phyloP scores from a whole-genome alignment of 2,888 invertebrate species.

The Loripinus fragilis region DNA sequence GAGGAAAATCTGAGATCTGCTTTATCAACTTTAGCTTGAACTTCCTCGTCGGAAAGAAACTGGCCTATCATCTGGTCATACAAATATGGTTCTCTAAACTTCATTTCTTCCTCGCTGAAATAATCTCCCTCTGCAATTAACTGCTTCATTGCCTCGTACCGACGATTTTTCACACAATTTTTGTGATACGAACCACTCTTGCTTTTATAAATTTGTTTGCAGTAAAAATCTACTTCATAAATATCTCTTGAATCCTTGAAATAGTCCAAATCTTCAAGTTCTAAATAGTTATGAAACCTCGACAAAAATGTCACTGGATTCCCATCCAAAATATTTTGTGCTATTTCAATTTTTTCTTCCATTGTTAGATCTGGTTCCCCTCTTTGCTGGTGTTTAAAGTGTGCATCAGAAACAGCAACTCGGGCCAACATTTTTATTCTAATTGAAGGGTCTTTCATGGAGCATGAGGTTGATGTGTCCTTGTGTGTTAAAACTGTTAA shows the following conservation, averaged over 20 bases:
- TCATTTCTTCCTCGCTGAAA: constrained; percentile 97
- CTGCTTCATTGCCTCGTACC: constrained; percentile 91
- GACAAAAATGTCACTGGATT: constrained; percentile 89
- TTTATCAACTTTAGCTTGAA: constrained; percentile 84
- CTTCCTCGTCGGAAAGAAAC: constrained; percentile 91
- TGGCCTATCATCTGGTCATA: constrained; percentile 96
- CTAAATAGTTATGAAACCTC: constrained; percentile 90
- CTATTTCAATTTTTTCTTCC: constrained; percentile 89
- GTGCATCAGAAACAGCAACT: constrained; percentile 87
- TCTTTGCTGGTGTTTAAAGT: constrained; percentile 93
- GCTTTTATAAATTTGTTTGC: constrained; percentile 85
- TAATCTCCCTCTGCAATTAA: constrained; percentile 89
- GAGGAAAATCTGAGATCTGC: constrained; percentile 86
- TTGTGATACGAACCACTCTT: constrained; percentile 59
- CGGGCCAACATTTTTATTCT: constrained; percentile 85
- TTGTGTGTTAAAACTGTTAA: too few relatives aligned
- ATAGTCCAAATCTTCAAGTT: constrained; percentile 88
- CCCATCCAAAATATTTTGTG: constrained; percentile 87
- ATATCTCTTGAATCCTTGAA: constrained; percentile 86
- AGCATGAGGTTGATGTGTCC: too few relatives aligned
- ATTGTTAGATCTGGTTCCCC: constrained; percentile 90
- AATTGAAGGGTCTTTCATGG: not conserved
- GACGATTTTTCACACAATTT: constrained; percentile 87
- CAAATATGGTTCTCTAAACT: constrained; percentile 93
- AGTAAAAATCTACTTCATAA: constrained; percentile 87